phyloP scores from a whole-genome alignment of 2,888 invertebrate species.

The Melanargia galathea region DNA sequence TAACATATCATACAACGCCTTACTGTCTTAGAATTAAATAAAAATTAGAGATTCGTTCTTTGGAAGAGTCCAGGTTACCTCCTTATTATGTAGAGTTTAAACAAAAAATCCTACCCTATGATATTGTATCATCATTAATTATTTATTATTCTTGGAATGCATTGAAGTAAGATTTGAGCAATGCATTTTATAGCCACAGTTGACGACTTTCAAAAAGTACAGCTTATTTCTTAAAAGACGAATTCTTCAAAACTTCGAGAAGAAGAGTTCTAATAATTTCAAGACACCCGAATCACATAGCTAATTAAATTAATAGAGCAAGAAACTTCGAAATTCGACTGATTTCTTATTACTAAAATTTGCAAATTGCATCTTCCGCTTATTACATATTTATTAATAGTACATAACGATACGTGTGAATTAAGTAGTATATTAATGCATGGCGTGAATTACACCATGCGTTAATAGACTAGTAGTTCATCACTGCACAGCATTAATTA shows the following conservation, averaged over 20 bases:
- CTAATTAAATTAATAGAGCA: background rate
- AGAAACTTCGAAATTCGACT: background rate
- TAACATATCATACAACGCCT: constrained; percentile 46
- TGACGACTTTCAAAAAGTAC: background rate
- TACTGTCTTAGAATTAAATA: constrained; percentile 44
- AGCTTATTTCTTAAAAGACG: background rate
- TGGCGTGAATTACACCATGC: too few relatives aligned
- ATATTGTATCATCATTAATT: constrained; percentile 15
- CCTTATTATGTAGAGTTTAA: constrained; percentile 20
- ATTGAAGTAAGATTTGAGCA: constrained; percentile 21
- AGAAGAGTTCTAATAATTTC: background rate
- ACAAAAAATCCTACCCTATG: constrained; percentile 11
- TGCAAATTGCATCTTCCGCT: too few relatives aligned
- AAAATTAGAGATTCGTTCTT: constrained; percentile 54
- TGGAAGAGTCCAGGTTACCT: constrained; percentile 45
- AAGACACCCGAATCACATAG: background rate
- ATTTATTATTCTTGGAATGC: constrained; percentile 26
- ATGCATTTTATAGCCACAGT: constrained; percentile 2
- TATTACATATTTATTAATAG: too few relatives aligned
- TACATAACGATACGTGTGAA: too few relatives aligned
- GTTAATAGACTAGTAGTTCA: too few relatives aligned
- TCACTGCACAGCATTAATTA: too few relatives aligned
- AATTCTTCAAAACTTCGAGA: background rate
- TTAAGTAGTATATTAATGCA: too few relatives aligned
- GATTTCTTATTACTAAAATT: too few relatives aligned